These are phyloP conservation scores for Chalcis sispes DNA, from an alignment of 2,888 invertebrate genomes.

Conservation along the genomic window DNA sequence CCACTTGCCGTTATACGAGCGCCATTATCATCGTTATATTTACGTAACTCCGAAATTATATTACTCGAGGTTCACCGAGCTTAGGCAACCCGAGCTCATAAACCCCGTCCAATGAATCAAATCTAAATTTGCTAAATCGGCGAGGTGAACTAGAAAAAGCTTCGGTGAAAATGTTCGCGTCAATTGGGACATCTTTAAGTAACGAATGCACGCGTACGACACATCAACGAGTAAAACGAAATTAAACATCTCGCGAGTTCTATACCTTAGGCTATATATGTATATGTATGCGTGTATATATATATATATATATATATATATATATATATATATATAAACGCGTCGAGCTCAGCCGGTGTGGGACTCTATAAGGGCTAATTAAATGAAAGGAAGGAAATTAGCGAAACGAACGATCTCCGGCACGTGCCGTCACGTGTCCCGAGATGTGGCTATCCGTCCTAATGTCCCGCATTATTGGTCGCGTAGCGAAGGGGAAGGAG, in stretches of 20 bases:
- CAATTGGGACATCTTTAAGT: conserved; percentile 15
- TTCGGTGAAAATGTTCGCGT: conserved; percentile 8
- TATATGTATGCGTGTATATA: no score
- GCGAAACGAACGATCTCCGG: conserved; percentile 62
- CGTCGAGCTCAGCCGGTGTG: background rate
- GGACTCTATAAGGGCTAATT: conserved; percentile 71
- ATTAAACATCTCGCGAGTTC: background rate
- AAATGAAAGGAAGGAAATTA: conserved; percentile 72
- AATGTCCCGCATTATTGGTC: conserved; percentile 65
- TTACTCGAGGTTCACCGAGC: background rate
- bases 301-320: no score
- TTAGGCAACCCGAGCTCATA: no score
- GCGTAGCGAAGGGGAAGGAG: conserved; percentile 43
- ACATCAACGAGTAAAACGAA: background rate
- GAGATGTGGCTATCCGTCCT: conserved; percentile 53
- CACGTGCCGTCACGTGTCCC: conserved; percentile 63
- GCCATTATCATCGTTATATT: background rate
- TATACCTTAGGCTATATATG: background rate
- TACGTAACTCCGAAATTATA: conserved; percentile 7
- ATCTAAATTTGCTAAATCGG: background rate
- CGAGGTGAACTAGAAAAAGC: conserved; percentile 31
- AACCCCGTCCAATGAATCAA: background rate
- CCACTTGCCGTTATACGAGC: background rate
- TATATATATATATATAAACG: conserved; percentile 1
- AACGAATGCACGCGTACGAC: conserved; percentile 4